phyloP scores from a whole-genome alignment of 2,113 vertebrate genomes.

The Lichenostomus cassidix region DNA sequence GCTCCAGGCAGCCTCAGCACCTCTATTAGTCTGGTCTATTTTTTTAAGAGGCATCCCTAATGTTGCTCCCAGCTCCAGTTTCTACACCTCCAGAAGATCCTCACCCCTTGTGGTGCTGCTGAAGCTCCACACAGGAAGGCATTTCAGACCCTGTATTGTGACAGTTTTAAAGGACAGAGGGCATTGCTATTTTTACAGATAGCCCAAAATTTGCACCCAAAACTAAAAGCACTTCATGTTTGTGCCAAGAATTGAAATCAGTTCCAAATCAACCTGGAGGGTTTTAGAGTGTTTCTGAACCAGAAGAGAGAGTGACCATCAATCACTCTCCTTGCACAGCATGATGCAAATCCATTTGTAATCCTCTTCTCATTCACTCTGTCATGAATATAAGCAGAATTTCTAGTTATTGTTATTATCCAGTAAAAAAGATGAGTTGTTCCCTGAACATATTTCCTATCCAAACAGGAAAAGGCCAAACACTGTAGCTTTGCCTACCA shows the following conservation, averaged over 20 bases:
- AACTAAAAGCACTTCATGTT: not conserved
- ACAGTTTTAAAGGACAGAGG: not conserved
- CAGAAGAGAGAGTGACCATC: not conserved
- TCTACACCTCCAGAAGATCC: not conserved
- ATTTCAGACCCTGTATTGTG: not conserved
- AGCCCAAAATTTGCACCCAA: not conserved
- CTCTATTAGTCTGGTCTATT: not conserved
- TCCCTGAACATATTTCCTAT: not conserved
- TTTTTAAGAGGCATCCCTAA: not conserved
- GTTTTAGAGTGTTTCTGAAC: not conserved
- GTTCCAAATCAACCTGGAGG: not conserved
- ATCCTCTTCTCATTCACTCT: not conserved
- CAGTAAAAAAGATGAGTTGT: not conserved
- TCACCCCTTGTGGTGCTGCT: not conserved
- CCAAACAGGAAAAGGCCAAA: not conserved
- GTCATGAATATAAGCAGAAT: not conserved
- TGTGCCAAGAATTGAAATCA: not conserved
- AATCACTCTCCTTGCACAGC: not conserved
- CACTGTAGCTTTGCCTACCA: not conserved
- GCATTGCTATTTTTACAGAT: not conserved
- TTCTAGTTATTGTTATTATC: not conserved
- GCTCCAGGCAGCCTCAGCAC: not conserved
- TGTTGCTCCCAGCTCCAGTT: not conserved
- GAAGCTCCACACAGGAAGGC: not conserved
- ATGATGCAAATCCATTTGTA: not conserved